Percentiles rank a stretch among this genome's conserved stretches.
Conservation (phyloP, 30 jellyfish, hydroid and myxozoan genomes). For the Pelagia noctiluca region DNA sequence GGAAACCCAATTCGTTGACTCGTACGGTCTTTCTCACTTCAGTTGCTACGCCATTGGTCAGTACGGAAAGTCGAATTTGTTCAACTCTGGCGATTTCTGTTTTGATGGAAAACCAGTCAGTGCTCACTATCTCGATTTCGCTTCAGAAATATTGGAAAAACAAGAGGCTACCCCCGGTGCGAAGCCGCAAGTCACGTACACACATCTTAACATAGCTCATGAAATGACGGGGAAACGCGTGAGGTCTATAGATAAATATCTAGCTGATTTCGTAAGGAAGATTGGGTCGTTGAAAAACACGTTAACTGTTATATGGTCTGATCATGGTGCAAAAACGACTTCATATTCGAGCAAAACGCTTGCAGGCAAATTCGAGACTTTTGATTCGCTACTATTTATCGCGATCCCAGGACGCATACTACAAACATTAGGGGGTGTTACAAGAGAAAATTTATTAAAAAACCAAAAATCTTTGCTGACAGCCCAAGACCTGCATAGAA, state of each 20-base stretch:
- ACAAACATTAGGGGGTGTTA: conserved; percentile 14
- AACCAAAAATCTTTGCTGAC: conserved; percentile 74
- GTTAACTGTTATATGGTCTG: conserved; percentile 83
- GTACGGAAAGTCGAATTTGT: conserved; percentile 80
- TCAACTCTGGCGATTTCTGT: conserved; percentile 73
- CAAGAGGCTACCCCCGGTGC: conserved; percentile 52
- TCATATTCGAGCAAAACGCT: conserved; percentile 73
- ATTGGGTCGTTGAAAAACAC: conserved; percentile 62
- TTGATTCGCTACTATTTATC: conserved; percentile 79
- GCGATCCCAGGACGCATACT: conserved; percentile 48
- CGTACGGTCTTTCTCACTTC: conserved; percentile 71
- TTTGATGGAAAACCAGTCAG: conserved; percentile 83
- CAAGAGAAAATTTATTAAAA: not conserved
- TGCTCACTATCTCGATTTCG: conserved; percentile 66
- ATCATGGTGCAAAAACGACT: conserved; percentile 91
- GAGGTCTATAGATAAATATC: conserved; percentile 55
- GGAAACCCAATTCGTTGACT: conserved; percentile 21
- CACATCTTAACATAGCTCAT: conserved; percentile 91
- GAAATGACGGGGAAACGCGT: conserved; percentile 88
- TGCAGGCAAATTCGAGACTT: conserved; percentile 84
- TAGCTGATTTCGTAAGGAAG: conserved; percentile 32
- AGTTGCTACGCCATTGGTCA: conserved; percentile 72
- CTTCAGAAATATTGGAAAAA: conserved; percentile 7
- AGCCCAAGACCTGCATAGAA: conserved; percentile 68
- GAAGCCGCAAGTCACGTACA: conserved; percentile 80